These are phyloP conservation scores for Xyrichtys novacula DNA, from an alignment of 2,797 vertebrate species.

Conservation along the genomic window DNA sequence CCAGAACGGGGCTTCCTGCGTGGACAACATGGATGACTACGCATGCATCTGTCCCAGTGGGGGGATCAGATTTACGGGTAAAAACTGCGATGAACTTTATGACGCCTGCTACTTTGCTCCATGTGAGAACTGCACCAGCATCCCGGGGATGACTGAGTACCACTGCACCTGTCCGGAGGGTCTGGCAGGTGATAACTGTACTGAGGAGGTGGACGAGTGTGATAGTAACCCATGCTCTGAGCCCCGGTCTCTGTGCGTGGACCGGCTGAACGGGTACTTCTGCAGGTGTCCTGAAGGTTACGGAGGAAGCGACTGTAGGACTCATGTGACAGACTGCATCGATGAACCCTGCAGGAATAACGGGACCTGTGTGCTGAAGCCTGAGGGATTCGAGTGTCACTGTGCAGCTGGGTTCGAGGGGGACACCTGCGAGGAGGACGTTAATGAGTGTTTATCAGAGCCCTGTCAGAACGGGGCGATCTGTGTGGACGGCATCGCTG, in stretches of 20 bases:
- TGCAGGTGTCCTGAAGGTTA: conserved; percentile 85
- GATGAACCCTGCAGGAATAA: conserved; percentile 87
- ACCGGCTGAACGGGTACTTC: conserved; percentile 77
- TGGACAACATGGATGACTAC: conserved; percentile 84
- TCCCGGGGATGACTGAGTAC: conserved; percentile 75
- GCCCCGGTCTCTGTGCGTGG: conserved; percentile 79
- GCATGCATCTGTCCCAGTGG: conserved; percentile 85
- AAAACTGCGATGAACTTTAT: conserved; percentile 85
- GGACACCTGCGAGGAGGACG: conserved; percentile 81
- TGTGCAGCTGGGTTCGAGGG: conserved; percentile 86
- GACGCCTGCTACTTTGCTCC: conserved; percentile 80
- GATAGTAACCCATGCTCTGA: conserved; percentile 83
- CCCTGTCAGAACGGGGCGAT: conserved; percentile 95
- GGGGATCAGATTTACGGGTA: conserved; percentile 83
- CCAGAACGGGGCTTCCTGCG: conserved; percentile 87
- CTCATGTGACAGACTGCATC: conserved; percentile 79
- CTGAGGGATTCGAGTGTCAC: conserved; percentile 78
- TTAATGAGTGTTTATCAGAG: conserved; percentile 86
- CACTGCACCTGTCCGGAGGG: conserved; percentile 83
- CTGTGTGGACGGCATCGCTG: conserved; percentile 86
- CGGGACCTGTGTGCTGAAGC: conserved; percentile 77
- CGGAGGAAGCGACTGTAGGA: conserved; percentile 76
- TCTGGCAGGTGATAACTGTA: conserved; percentile 79
- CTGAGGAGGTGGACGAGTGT: conserved; percentile 78
- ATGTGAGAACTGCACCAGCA: conserved; percentile 81